phyloP scores from a whole-genome alignment of 2,888 invertebrate genomes.

The Strigamia transsilvanica region DNA sequence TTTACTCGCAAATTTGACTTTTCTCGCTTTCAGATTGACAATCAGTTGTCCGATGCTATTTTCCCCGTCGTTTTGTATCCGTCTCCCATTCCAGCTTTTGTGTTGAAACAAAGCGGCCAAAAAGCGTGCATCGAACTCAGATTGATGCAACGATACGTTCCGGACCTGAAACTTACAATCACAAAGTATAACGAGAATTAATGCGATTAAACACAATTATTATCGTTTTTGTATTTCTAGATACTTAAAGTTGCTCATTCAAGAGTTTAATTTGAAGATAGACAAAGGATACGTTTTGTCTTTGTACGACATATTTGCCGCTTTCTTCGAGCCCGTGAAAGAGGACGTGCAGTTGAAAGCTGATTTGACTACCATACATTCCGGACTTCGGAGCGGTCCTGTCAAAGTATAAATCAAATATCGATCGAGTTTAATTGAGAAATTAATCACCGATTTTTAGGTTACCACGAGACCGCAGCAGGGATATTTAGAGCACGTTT shows the following conservation, averaged over 20 bases:
- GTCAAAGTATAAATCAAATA: background rate
- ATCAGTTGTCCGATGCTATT: slow-evolving; percentile 75
- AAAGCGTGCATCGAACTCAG: slow-evolving; percentile 70
- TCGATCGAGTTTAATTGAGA: too few relatives aligned
- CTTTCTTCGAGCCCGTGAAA: slow-evolving; percentile 70
- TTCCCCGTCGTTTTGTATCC: slow-evolving; percentile 76
- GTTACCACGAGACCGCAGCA: background rate
- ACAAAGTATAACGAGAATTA: slow-evolving; percentile 61
- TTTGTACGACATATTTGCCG: slow-evolving; percentile 71
- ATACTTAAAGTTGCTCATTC: slow-evolving; percentile 71
- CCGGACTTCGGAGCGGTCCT: slow-evolving; percentile 66
- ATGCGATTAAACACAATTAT: background rate
- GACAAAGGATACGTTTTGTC: slow-evolving; percentile 75
- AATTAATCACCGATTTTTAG: background rate
- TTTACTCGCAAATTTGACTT: background rate
- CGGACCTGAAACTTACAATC: slow-evolving; percentile 62
- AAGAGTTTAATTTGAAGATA: slow-evolving; percentile 74
- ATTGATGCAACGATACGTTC: slow-evolving; percentile 62
- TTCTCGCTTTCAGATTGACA: slow-evolving; percentile 73
- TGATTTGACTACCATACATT: slow-evolving; percentile 70
- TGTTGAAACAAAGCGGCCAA: slow-evolving; percentile 67
- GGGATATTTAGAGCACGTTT: slow-evolving; percentile 8
- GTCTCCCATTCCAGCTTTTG: slow-evolving; percentile 67
- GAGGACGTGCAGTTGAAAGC: slow-evolving; percentile 70
- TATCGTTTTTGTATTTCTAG: slow-evolving; percentile 60